Evolutionary conservation across 1,140 invertebrate genomes (phyloP).

Genomic region (Drosophila elegans): DNA sequence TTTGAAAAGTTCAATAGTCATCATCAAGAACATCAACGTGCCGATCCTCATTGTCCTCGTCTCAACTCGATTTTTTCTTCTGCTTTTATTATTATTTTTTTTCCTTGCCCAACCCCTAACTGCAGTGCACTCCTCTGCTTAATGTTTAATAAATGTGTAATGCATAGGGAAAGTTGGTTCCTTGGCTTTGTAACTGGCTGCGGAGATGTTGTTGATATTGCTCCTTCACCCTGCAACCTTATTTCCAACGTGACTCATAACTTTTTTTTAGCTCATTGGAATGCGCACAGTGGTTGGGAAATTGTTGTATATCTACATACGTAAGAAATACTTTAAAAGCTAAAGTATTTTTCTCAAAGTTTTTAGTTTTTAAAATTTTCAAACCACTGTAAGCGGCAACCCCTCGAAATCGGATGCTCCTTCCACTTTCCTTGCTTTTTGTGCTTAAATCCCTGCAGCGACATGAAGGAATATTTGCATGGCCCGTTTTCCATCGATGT

Average conservation of each 20-base stretch:
- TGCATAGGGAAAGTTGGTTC: constrained; percentile 72
- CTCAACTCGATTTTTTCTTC: constrained; percentile 23
- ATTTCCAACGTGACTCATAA: constrained; percentile 59
- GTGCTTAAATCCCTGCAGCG: constrained; percentile 69
- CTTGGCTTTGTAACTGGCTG: constrained; percentile 15
- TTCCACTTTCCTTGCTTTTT: constrained; percentile 59
- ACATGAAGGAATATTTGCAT: constrained; percentile 76
- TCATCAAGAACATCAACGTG: constrained; percentile 79
- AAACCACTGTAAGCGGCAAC: constrained; percentile 41
- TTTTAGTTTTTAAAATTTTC: neutral
- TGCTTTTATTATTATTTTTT: neutral
- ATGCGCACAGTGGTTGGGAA: constrained; percentile 33
- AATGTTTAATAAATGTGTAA: constrained; percentile 81
- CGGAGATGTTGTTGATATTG: constrained; percentile 36
- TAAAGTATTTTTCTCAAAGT: no score
- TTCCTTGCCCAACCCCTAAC: constrained; percentile 58
- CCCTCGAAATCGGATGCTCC: neutral
- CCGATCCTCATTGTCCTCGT: constrained; percentile 56
- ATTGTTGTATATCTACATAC: no score
- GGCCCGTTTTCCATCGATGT: constrained; percentile 61
- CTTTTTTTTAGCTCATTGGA: constrained; percentile 51
- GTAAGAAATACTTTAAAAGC: neutral
- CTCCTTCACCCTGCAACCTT: constrained; percentile 27
- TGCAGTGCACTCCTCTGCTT: constrained; percentile 56
- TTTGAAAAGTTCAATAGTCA: constrained; percentile 80